These are phyloP conservation scores for Caenorhabditis imperialis DNA, from an alignment of 2,888 invertebrate species.

Conservation along the genomic window DNA sequence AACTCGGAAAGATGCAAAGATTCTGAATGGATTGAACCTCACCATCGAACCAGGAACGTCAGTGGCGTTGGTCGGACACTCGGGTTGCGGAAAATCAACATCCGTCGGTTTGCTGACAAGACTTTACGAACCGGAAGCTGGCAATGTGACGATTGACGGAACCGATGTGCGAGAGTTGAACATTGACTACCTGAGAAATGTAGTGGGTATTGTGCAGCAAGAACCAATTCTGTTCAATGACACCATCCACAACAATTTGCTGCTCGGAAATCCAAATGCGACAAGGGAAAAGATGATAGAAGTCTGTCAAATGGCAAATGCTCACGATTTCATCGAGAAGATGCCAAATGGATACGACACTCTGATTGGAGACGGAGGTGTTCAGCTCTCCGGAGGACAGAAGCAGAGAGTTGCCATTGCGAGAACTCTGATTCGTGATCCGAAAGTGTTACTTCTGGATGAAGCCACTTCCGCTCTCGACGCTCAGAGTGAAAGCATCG, in stretches of 20 bases:
- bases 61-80: slow-evolving; percentile 68
- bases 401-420: slow-evolving; percentile 73
- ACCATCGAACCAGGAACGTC: slow-evolving; percentile 66
- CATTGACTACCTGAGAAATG: slow-evolving; percentile 68
- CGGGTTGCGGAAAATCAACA: slow-evolving; percentile 70
- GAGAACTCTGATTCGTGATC: slow-evolving; percentile 68
- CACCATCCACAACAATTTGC: slow-evolving; percentile 68
- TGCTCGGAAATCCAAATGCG: slow-evolving; percentile 65
- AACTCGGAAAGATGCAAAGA: slow-evolving; percentile 62
- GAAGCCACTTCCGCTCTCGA: slow-evolving; percentile 84
- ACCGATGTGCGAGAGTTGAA: slow-evolving; percentile 67
- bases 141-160: slow-evolving; percentile 70
- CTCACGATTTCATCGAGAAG: slow-evolving; percentile 73
- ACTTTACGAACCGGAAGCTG: slow-evolving; percentile 64
- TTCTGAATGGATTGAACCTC: slow-evolving; percentile 65
- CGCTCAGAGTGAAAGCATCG: slow-evolving; percentile 85
- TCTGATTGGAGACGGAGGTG: slow-evolving; percentile 74
- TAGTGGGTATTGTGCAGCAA: slow-evolving; percentile 74
- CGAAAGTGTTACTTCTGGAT: slow-evolving; percentile 80
- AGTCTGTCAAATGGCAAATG: slow-evolving; percentile 75
- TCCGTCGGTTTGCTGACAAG: slow-evolving; percentile 67
- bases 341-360: slow-evolving; percentile 73
- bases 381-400: slow-evolving; percentile 74
- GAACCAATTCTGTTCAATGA: slow-evolving; percentile 74
- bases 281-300: slow-evolving; percentile 67